Percentiles rank a stretch among this genome's conserved stretches.
Conservation (phyloP, 2,797 vertebrate genomes). For the Astyanax mexicanus region DNA sequence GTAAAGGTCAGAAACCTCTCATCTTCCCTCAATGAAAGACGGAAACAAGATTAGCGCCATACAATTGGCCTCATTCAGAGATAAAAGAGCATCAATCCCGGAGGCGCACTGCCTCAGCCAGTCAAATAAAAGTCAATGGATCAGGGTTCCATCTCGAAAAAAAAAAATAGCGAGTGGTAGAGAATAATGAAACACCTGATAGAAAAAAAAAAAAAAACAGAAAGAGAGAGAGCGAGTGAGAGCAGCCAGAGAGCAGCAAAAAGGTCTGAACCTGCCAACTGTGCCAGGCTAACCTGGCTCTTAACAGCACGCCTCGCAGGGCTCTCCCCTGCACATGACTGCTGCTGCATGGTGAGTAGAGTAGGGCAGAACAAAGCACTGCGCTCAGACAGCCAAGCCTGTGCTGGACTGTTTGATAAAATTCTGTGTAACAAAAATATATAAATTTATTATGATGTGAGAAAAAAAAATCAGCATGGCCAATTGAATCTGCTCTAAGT, state of each 20-base stretch:
- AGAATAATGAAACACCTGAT: conserved; percentile 35
- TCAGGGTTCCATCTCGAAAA: conserved; percentile 21
- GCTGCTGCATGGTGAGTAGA: not conserved
- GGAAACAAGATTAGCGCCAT: not conserved
- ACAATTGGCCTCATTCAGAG: conserved; percentile 14
- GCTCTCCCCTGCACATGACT: not conserved
- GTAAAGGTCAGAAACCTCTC: not conserved
- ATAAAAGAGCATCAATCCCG: not conserved
- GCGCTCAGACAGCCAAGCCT: not conserved
- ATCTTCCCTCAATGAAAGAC: not conserved
- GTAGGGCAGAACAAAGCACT: not conserved
- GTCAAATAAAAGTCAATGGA: conserved; percentile 12
- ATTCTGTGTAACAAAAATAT: not conserved
- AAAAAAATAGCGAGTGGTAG: conserved; percentile 36
- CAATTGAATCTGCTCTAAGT: too few species aligned
- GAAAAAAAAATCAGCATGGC: too few species aligned
- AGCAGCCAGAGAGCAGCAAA: conserved; percentile 11
- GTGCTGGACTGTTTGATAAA: not conserved
- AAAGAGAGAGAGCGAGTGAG: too few species aligned
- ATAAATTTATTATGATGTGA: too few species aligned
- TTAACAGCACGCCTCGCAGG: too few species aligned
- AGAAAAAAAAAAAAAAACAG: too few species aligned
- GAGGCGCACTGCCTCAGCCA: not conserved
- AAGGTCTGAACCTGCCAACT: too few species aligned
- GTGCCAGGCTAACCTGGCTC: too few species aligned